Conservation (phyloP, 2,888 invertebrate genomes). For the Epinotia brunnichana region DNA sequence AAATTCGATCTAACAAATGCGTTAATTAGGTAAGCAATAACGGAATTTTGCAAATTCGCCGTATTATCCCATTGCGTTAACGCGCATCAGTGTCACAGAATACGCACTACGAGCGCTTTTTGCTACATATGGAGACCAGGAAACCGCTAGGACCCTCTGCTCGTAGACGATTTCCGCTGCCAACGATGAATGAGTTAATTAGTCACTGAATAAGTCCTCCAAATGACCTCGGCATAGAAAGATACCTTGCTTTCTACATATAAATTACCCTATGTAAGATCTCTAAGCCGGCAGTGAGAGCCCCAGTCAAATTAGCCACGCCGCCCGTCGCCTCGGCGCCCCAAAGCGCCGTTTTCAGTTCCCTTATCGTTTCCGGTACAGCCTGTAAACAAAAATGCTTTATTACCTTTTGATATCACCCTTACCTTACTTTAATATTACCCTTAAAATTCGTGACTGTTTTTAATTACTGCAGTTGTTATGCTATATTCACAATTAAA, state of each 20-base stretch:
- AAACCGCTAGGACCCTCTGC: too few relatives aligned
- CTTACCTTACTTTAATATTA: background rate
- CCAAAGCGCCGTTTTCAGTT: conserved; percentile 90
- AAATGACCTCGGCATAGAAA: background rate
- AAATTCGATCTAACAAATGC: too few relatives aligned
- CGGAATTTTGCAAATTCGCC: too few relatives aligned
- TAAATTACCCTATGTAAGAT: conserved; percentile 89
- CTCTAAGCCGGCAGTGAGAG: conserved; percentile 96
- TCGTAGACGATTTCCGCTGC: too few relatives aligned
- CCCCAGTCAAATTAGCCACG: conserved; percentile 94
- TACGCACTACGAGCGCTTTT: too few relatives aligned
- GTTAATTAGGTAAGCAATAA: too few relatives aligned
- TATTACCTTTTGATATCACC: conserved; percentile 10
- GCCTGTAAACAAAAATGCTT: conserved; percentile 81
- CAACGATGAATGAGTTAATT: too few relatives aligned
- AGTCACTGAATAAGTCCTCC: too few relatives aligned
- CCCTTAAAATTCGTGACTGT: background rate
- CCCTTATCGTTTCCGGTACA: conserved; percentile 91
- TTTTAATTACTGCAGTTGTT: background rate
- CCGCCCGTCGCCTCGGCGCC: conserved; percentile 89
- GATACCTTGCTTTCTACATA: background rate
- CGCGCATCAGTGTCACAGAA: too few relatives aligned
- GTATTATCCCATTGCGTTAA: too few relatives aligned
- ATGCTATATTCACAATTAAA: background rate
- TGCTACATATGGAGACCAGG: too few relatives aligned